Conservation (phyloP, 2,888 invertebrate genomes). For the Dione vanillae region DNA sequence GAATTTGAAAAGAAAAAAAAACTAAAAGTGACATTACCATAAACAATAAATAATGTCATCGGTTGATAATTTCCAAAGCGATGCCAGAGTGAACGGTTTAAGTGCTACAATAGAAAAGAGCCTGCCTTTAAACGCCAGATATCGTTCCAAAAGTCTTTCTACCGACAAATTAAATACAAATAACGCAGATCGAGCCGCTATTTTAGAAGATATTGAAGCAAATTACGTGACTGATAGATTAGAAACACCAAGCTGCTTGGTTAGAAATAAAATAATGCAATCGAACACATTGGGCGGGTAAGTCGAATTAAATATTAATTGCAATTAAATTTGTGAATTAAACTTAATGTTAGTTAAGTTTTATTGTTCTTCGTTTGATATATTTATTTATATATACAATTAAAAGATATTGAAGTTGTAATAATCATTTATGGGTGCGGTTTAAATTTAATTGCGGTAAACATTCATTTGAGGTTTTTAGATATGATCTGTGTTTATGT, state of each 20-base stretch:
- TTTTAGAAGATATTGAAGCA: slow-evolving; percentile 75
- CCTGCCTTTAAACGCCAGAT: slow-evolving; percentile 70
- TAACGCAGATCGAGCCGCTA: slow-evolving; percentile 76
- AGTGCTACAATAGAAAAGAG: slow-evolving; percentile 72
- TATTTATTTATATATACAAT: too few species aligned
- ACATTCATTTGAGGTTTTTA: too few species aligned
- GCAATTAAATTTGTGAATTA: not conserved
- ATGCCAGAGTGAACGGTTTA: slow-evolving; percentile 72
- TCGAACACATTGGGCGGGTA: slow-evolving; percentile 65
- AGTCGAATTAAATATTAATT: slow-evolving; percentile 48
- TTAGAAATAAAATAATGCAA: slow-evolving; percentile 66
- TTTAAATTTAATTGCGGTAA: too few species aligned
- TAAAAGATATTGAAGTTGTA: too few species aligned
- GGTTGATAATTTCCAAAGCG: slow-evolving; percentile 71
- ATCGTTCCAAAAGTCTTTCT: slow-evolving; percentile 78
- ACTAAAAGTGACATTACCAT: not conserved
- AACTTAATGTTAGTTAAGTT: too few species aligned
- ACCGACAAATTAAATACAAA: slow-evolving; percentile 80
- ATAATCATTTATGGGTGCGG: too few species aligned
- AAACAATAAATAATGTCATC: slow-evolving; percentile 66
- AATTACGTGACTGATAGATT: slow-evolving; percentile 71
- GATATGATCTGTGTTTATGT: too few species aligned
- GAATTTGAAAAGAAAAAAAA: not conserved
- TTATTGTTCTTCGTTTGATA: too few species aligned
- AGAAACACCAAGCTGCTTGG: slow-evolving; percentile 77